Evolutionary conservation across 2,113 vertebrate species (phyloP).

Genomic region (Indicator maculatus): DNA sequence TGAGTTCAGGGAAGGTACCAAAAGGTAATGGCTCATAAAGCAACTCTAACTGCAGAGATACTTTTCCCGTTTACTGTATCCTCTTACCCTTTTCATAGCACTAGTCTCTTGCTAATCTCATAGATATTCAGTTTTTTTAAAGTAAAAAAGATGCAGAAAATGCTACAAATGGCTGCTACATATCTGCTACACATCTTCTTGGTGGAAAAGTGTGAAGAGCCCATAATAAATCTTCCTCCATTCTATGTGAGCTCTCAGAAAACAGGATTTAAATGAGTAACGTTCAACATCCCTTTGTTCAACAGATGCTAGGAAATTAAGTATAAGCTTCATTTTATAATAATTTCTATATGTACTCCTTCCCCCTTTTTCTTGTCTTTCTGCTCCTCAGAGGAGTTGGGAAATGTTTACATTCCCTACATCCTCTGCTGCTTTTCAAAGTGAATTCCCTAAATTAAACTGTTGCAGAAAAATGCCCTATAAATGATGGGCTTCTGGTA

Average conservation of each 20-base stretch:
- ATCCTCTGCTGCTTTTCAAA: conserved; percentile 24
- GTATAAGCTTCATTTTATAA: background rate
- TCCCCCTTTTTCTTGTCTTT: background rate
- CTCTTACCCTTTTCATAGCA: background rate
- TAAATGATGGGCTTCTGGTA: background rate
- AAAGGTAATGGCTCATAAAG: background rate
- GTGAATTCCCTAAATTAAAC: conserved; percentile 46
- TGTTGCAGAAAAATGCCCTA: background rate
- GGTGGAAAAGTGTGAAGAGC: background rate
- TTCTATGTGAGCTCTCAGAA: background rate
- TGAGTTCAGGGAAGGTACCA: background rate
- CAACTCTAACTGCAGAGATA: background rate
- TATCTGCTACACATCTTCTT: background rate
- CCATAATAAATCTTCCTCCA: background rate
- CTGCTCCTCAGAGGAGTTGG: background rate
- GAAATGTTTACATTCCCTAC: background rate
- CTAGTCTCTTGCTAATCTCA: background rate
- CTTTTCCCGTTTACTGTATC: background rate
- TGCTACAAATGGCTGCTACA: background rate
- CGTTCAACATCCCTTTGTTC: background rate
- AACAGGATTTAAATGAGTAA: background rate
- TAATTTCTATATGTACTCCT: background rate
- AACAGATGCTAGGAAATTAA: background rate
- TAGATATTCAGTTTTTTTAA: background rate
- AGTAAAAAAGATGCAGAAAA: background rate